A percentile compares a stretch with the other conserved stretches of the same genome.
Conservation (phyloP, 2,888 invertebrate species). For the Pyralis farinalis region DNA sequence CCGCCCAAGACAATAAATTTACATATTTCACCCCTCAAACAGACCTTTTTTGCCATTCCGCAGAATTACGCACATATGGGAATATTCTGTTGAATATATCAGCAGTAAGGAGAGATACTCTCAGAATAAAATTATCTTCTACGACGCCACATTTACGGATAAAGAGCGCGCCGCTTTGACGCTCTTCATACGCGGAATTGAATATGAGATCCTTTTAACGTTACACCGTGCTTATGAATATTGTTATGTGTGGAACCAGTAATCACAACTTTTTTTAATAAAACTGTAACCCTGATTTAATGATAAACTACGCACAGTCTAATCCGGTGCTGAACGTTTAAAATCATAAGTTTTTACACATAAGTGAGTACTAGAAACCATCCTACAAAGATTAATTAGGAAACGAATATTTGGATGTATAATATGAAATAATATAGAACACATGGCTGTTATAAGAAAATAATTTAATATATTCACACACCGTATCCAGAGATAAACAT, state of each 20-base stretch:
- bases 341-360: too few species aligned
- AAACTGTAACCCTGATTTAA: too few species aligned
- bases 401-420: too few species aligned
- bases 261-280: too few species aligned
- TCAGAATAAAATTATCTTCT: constrained; percentile 79
- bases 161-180: constrained; percentile 54
- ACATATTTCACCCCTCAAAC: constrained; percentile 81
- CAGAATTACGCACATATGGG: constrained; percentile 82
- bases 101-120: constrained; percentile 78
- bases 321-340: too few species aligned
- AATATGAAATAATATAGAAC: too few species aligned
- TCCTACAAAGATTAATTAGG: too few species aligned
- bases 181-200: constrained; percentile 37
- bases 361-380: too few species aligned
- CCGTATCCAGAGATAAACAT: too few species aligned
- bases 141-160: constrained; percentile 70
- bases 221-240: background rate
- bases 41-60: constrained; percentile 81
- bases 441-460: too few species aligned
- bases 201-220: constrained; percentile 16
- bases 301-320: too few species aligned
- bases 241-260: constrained; percentile 3
- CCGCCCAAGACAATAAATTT: constrained; percentile 82
- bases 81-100: constrained; percentile 81
- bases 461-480: too few species aligned